Evolutionary conservation across 2,888 invertebrate species (phyloP), one percentile per base, ranked within the genome.

Genomic region (Acholoe squamosa): DNA sequence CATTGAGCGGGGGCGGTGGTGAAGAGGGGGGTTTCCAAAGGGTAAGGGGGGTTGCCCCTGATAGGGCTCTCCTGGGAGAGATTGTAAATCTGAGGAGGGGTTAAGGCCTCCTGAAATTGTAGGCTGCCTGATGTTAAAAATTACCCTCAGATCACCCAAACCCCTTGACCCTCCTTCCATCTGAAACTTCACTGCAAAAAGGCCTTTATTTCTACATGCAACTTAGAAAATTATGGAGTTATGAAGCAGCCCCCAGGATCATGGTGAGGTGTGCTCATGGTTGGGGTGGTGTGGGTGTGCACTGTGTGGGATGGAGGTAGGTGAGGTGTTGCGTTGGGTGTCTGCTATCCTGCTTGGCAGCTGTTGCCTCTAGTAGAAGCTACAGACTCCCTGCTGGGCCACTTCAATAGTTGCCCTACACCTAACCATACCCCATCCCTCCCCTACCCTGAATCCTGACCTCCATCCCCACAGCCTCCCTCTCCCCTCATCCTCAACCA

Each of bases 401-500:
- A 80, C 80, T 80, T 80, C 80, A 80, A 80, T 80, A n/a, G 80
- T 5, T 25, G 3, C 34, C 80, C 19, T 19, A 80, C 33, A 5
- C 34, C 43, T 3, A 61, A 22, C 76, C 76, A 19, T 25, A 5
- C 76, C 25, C 76, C 14, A 25, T 10, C 76, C 76, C 31, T 28
- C 31, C 25, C 76, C 31, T 61, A 61, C 61, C 28, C 61, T 61
- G 19, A n/a, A 61, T 19, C 28, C 61, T 61, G 19, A n/a, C n/a
- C 61, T 61, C 61, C n/a, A n/a, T n/a, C 61, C n/a, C 61, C n/a
- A 61, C n/a, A 3, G 61, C n/a, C 19, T n/a, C 61, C 61, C 61
- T n/a, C 61, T n/a, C 5, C n/a, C 61, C 61, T 61, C 61, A n/a
- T 5, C 61, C n/a, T 61, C n/a, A n/a, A 43, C 43, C 43, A 43